Evolutionary conservation across 2,888 invertebrate species (phyloP), one percentile per base, ranked within the genome.

Genomic region (Danaus chrysippus): DNA sequence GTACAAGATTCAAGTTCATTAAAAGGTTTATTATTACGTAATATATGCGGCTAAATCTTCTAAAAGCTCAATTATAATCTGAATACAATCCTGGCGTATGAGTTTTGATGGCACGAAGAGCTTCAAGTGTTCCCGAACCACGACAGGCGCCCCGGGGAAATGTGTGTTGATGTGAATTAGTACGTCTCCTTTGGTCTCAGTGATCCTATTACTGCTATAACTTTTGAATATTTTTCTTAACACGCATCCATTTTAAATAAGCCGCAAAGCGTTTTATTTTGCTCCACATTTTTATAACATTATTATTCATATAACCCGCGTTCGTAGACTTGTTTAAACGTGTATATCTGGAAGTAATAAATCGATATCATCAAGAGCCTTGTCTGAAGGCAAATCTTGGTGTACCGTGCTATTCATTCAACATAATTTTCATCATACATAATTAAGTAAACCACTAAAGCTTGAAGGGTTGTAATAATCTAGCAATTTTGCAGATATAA

Each of bases 401-500:
- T 59, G 15, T 19, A 17, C 44, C 10, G 44, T 43, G 61, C 56
- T 57, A 52, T 57, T 61, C 60, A 59, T 66, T 66, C 72, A 70
- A 69, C 73, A 76, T 79, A 72, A 69, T 76, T 78, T 81, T 77
- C 74, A 81, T 77, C 80, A 75, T 70, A 69, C 63, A 75, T 73
- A 78, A 82, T 85, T 82, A 82, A 73, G 67, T 70, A 78, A 79
- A 83, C 80, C 78, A 70, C 80, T 76, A 79, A 81, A 78, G 60
- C 53, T 61, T 58, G 58, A 63, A 59, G 61, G 62, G 65, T 62
- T 60, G 60, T 61, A 62, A 64, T 68, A 66, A 63, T 68, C 74
- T 72, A 70, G 78, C 78, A 77, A 76, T 77, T 73, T 73, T 65
- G 73, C 71, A 73, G 61, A 64, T 64, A 64, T 62, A 64, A 66